These are phyloP conservation scores for Thymelicus acteon DNA, from an alignment of 2,888 invertebrate genomes.

Conservation along the genomic window DNA sequence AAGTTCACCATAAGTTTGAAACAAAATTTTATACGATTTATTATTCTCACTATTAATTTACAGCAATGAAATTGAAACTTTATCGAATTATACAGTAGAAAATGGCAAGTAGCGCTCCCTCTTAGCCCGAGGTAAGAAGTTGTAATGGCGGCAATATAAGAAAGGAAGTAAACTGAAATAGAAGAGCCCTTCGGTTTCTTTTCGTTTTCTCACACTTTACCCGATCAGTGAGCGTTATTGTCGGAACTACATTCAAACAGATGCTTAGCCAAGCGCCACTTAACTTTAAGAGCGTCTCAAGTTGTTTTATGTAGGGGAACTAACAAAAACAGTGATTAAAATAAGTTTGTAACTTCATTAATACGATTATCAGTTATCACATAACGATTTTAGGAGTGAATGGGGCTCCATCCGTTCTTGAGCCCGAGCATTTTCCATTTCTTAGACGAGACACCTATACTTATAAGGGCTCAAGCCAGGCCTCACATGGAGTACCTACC, in stretches of 20 bases:
- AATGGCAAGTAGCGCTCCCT: constrained; percentile 7
- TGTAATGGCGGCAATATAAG: constrained; percentile 19
- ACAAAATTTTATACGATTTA: not conserved
- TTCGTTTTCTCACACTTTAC: constrained; percentile 13
- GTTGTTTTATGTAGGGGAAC: constrained; percentile 1
- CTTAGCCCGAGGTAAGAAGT: constrained; percentile 5
- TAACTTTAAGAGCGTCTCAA: constrained; percentile 17
- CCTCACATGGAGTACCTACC: too few species aligned
- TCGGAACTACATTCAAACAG: constrained; percentile 23
- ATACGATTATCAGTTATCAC: too few species aligned
- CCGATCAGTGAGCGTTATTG: constrained; percentile 25
- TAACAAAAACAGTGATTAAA: constrained; percentile 1
- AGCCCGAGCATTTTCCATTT: too few species aligned
- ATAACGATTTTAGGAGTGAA: too few species aligned
- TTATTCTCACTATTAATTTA: constrained; percentile 7
- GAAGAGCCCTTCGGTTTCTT: constrained; percentile 14
- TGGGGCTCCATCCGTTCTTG: too few species aligned
- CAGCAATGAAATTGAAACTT: constrained; percentile 5
- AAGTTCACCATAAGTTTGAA: too few species aligned
- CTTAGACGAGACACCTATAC: too few species aligned
- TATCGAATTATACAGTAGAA: constrained; percentile 2
- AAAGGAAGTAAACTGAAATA: constrained; percentile 23
- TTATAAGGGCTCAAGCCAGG: too few species aligned
- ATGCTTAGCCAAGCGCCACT: constrained; percentile 18
- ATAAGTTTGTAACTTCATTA: too few species aligned